Percentiles rank a stretch among this genome's conserved stretches.
phyloP scores from a whole-genome alignment of 2,888 invertebrate genomes.

The Cheilosia vernalis region DNA sequence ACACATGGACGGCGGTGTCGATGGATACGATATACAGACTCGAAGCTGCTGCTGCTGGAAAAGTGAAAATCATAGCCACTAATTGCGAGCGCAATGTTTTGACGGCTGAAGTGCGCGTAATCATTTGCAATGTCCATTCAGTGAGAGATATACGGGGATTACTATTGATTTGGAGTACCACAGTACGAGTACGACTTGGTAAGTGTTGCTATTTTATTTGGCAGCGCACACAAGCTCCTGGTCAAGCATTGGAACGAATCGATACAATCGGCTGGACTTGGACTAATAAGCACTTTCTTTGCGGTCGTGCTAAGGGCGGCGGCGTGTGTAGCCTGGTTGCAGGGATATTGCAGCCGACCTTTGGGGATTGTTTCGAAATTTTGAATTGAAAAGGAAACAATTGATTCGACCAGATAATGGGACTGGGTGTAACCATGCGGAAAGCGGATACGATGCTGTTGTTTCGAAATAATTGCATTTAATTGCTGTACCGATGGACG shows the following conservation, averaged over 20 bases:
- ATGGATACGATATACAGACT: slow-evolving; percentile 1
- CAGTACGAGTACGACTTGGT: background rate
- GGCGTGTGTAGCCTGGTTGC: slow-evolving; percentile 30
- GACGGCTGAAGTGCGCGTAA: slow-evolving; percentile 58
- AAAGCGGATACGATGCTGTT: slow-evolving; percentile 42
- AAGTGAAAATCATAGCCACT: slow-evolving; percentile 63
- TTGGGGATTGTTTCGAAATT: slow-evolving; percentile 51
- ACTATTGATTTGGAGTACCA: slow-evolving; percentile 31
- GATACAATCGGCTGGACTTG: slow-evolving; percentile 55
- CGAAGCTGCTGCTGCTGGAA: slow-evolving; percentile 12
- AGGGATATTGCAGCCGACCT: slow-evolving; percentile 25
- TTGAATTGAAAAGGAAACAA: slow-evolving; percentile 35
- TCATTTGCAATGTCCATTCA: slow-evolving; percentile 53
- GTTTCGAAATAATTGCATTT: slow-evolving; percentile 43
- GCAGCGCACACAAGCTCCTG: background rate
- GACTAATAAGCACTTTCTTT: slow-evolving; percentile 62
- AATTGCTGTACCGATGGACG: slow-evolving; percentile 36
- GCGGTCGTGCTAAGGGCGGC: slow-evolving; percentile 37
- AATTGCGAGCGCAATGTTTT: slow-evolving; percentile 58
- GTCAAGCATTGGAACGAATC: slow-evolving; percentile 41
- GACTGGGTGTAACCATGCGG: slow-evolving; percentile 28
- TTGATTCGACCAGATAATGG: slow-evolving; percentile 37
- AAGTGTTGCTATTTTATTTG: slow-evolving; percentile 46
- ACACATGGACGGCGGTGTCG: background rate
- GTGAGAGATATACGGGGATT: slow-evolving; percentile 19